phyloP scores from a whole-genome alignment of 2,113 vertebrate genomes.

The Pimephales promelas region DNA sequence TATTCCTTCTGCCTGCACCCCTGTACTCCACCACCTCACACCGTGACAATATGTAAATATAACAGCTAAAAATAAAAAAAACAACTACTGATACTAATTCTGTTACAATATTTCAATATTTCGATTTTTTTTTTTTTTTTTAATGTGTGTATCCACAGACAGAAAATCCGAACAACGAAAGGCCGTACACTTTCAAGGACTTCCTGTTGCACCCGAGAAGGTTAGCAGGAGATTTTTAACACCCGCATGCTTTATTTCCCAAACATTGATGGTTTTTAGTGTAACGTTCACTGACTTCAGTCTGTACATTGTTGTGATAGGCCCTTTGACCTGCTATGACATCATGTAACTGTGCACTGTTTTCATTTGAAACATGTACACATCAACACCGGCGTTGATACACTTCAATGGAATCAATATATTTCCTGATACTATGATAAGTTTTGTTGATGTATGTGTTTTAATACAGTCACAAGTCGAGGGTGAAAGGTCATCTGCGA shows the following conservation, averaged over 20 bases:
- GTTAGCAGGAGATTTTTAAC: constrained; percentile 69
- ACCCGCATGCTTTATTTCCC: constrained; percentile 16
- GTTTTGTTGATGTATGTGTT: constrained; percentile 6
- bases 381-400: neutral
- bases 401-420: neutral
- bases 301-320: neutral
- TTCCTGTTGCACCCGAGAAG: constrained; percentile 98
- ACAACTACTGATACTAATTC: neutral
- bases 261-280: constrained; percentile 6
- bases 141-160: constrained; percentile 80
- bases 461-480: constrained; percentile 86
- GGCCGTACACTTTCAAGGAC: constrained; percentile 97
- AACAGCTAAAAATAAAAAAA: no score
- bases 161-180: constrained; percentile 91
- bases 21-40: no score
- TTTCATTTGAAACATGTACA: constrained; percentile 34
- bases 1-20: no score
- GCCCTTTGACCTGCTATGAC: neutral
- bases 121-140: constrained; percentile 58
- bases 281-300: neutral
- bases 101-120: no score
- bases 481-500: constrained; percentile 94
- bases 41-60: no score
- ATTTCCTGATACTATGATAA: neutral
- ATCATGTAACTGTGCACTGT: neutral